phyloP scores from a whole-genome alignment of 2,113 vertebrate species.

The Neopipo cinnamomea region DNA sequence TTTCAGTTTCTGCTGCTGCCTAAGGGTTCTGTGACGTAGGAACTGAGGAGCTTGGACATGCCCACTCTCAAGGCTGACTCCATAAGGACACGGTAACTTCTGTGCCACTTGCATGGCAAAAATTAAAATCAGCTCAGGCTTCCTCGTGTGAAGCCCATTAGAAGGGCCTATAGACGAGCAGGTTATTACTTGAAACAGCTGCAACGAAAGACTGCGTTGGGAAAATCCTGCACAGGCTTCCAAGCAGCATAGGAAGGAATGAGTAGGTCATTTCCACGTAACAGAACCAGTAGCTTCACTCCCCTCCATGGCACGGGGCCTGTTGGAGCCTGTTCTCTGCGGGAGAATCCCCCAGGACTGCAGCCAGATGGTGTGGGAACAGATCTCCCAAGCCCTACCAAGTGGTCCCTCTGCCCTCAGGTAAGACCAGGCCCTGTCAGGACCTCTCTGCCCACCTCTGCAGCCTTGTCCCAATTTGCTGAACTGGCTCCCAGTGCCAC shows the following conservation, averaged over 20 bases:
- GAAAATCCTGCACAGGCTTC: neutral
- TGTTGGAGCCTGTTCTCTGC: neutral
- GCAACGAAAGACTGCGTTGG: neutral
- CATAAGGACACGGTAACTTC: neutral
- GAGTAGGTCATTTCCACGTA: neutral
- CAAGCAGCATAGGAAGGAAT: neutral
- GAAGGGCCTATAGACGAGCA: neutral
- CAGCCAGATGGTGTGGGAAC: neutral
- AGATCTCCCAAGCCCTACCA: neutral
- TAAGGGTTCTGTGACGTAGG: neutral
- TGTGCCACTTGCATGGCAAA: neutral
- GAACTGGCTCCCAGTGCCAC: neutral
- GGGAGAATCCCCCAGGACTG: neutral
- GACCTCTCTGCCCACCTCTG: neutral
- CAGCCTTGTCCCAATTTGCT: neutral
- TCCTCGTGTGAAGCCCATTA: neutral
- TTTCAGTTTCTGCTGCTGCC: conserved; percentile 31
- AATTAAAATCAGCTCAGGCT: neutral
- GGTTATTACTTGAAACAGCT: neutral
- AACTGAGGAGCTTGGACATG: conserved; percentile 26
- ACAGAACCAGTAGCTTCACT: neutral
- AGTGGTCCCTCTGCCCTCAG: neutral
- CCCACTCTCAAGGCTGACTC: neutral
- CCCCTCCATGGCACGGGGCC: neutral
- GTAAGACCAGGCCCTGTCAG: neutral